Conservation (phyloP, 2,797 vertebrate species). For the Pygocentrus nattereri region DNA sequence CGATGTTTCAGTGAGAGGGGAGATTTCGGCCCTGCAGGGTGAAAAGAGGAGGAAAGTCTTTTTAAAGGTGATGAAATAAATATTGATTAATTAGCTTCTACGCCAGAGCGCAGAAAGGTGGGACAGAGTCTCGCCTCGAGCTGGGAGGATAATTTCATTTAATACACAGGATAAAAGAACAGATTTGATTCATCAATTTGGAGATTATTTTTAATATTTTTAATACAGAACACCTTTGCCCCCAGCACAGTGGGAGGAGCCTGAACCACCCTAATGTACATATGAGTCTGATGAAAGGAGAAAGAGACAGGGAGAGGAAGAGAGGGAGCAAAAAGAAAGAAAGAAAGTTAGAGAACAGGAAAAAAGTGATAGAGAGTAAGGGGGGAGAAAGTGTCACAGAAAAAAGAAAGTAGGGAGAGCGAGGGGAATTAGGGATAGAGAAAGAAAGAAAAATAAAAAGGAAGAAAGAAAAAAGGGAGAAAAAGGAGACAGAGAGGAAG, state of each 20-base stretch:
- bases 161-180: conserved; percentile 75
- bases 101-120: conserved; percentile 74
- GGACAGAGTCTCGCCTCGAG: conserved; percentile 78
- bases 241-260: conserved; percentile 73
- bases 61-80: conserved; percentile 64
- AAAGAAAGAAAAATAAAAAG: not conserved
- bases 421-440: too few species aligned
- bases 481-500: not conserved
- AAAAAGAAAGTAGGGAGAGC: not conserved
- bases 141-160: conserved; percentile 76
- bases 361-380: too few species aligned
- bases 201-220: conserved; percentile 77
- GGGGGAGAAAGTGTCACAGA: too few species aligned
- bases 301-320: too few species aligned
- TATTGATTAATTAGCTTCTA: conserved; percentile 78
- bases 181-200: conserved; percentile 86
- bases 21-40: conserved; percentile 29
- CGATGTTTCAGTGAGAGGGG: conserved; percentile 24
- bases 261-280: conserved; percentile 49
- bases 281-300: not conserved
- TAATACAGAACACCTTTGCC: conserved; percentile 84
- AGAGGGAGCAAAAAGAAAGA: not conserved
- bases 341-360: too few species aligned
- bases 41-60: conserved; percentile 11
- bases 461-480: not conserved